Conservation (phyloP, 2,797 vertebrate genomes). For the Cephalopachus bancanus region DNA sequence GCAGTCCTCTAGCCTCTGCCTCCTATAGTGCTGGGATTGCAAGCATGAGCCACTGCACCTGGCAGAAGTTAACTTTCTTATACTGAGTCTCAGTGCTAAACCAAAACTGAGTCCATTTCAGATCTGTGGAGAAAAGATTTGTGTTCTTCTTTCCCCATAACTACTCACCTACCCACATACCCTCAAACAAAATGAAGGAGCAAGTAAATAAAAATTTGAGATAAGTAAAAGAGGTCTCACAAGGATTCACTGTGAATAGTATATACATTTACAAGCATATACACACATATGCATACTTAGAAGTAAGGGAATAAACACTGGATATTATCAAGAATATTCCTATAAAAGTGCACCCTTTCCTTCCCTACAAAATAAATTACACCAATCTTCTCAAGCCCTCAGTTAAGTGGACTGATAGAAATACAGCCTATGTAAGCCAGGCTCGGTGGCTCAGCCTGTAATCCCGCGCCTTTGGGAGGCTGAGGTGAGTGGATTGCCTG, state of each 20-base stretch:
- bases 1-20: too few species aligned
- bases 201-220: neutral
- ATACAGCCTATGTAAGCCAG: neutral
- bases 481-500: too few species aligned
- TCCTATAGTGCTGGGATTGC: too few species aligned
- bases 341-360: neutral
- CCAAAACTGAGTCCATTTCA: neutral
- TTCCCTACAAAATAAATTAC: neutral
- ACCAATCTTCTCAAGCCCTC: neutral
- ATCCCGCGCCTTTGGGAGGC: too few species aligned
- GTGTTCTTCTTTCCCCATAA: neutral
- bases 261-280: too few species aligned
- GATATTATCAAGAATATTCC: neutral
- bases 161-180: neutral
- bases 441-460: too few species aligned
- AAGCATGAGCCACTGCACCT: too few species aligned
- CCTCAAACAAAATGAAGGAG: neutral
- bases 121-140: neutral
- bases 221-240: neutral
- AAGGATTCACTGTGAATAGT: neutral
- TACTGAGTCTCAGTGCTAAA: neutral
- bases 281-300: neutral
- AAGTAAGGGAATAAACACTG: neutral
- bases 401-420: neutral
- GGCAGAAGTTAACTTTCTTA: neutral